Conservation (phyloP, 1,140 invertebrate genomes). For the Leptopilina boulardi region DNA sequence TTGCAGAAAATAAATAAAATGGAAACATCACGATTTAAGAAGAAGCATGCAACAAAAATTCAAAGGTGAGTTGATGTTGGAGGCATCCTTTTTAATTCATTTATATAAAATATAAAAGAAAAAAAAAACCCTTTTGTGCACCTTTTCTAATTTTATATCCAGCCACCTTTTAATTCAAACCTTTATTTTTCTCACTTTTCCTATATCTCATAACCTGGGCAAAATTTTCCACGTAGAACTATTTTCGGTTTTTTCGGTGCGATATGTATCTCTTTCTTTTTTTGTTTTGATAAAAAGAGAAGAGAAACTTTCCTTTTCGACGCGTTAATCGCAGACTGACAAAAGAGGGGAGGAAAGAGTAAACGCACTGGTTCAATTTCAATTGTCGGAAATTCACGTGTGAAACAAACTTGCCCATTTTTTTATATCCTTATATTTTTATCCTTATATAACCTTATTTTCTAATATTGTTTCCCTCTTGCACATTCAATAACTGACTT, state of each 20-base stretch:
- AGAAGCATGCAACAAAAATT: not conserved
- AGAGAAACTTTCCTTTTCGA: slow-evolving; percentile 52
- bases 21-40: slow-evolving; percentile 15
- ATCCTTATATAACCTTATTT: not conserved
- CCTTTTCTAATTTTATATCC: slow-evolving; percentile 29
- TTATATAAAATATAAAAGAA: too few relatives aligned
- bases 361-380: slow-evolving; percentile 41
- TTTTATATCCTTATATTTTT: slow-evolving; percentile 28
- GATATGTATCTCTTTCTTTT: slow-evolving; percentile 49
- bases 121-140: slow-evolving; percentile 30
- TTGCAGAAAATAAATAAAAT: not conserved
- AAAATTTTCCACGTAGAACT: slow-evolving; percentile 55
- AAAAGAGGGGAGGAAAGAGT: slow-evolving; percentile 13
- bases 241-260: slow-evolving; percentile 60
- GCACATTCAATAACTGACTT: slow-evolving; percentile 10
- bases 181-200: slow-evolving; percentile 47
- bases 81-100: slow-evolving; percentile 45
- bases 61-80: slow-evolving; percentile 50
- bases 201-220: slow-evolving; percentile 49
- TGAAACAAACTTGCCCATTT: slow-evolving; percentile 53
- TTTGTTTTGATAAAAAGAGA: slow-evolving; percentile 42
- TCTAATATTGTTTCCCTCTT: not conserved
- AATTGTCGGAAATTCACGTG: slow-evolving; percentile 56
- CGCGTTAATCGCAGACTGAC: slow-evolving; percentile 34
- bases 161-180: slow-evolving; percentile 35